Conservation (phyloP, 2,888 invertebrate genomes). For the Athalia cordata region DNA sequence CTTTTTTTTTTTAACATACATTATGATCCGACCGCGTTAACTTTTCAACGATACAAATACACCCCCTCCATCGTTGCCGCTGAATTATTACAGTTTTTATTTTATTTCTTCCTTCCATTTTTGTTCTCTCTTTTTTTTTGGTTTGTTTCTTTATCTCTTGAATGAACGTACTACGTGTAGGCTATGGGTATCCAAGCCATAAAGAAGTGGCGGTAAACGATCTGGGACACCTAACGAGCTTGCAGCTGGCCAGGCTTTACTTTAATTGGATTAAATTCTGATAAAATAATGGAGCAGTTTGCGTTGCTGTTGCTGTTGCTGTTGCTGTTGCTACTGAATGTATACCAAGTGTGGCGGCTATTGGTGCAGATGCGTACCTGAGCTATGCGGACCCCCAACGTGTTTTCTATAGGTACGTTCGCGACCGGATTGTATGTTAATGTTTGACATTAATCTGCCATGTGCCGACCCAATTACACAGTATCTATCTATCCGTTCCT, state of each 20-base stretch:
- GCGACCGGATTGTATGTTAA: constrained; percentile 53
- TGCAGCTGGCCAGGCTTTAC: constrained; percentile 28
- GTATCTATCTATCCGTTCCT: not conserved
- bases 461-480: constrained; percentile 49
- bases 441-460: constrained; percentile 52
- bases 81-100: constrained; percentile 6
- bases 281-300: constrained; percentile 27
- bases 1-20: no score
- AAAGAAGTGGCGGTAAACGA: not conserved
- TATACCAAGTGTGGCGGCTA: not conserved
- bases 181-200: not conserved
- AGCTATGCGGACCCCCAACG: constrained; percentile 41
- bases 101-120: not conserved
- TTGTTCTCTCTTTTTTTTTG: not conserved
- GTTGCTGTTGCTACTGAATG: no score
- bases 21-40: no score
- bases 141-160: no score
- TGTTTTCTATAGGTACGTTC: constrained; percentile 34
- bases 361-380: constrained; percentile 10
- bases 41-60: not conserved
- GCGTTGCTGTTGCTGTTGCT: no score
- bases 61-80: not conserved
- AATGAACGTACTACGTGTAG: not conserved
- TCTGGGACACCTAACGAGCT: constrained; percentile 16
- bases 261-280: constrained; percentile 43